Evolutionary conservation across 2,888 invertebrate genomes (phyloP).

Genomic region (Drosophila melanocephala): DNA sequence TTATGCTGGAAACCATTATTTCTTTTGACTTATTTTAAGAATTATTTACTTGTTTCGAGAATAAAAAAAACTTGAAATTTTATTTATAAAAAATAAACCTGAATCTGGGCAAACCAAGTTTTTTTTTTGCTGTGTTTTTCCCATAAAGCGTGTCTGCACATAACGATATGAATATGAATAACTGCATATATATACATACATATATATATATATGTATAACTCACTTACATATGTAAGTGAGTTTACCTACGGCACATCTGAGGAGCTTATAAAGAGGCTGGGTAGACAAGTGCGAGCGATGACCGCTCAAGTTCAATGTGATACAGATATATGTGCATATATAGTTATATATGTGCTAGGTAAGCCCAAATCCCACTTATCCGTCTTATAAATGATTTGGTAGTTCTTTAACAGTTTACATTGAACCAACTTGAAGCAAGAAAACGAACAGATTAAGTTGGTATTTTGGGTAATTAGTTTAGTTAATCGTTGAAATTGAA

Average conservation of each 20-base stretch:
- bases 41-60: neutral
- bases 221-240: neutral
- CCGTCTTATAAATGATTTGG: neutral
- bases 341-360: neutral
- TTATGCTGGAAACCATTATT: neutral
- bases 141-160: neutral
- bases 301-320: conserved; percentile 52
- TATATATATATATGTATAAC: neutral
- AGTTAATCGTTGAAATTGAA: neutral
- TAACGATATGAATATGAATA: neutral
- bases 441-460: neutral
- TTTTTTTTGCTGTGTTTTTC: neutral
- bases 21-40: neutral
- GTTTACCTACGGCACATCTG: neutral
- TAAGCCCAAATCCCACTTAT: neutral
- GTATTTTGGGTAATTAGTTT: neutral
- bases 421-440: too few relatives aligned
- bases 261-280: conserved; percentile 4
- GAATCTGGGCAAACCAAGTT: neutral
- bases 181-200: neutral
- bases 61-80: neutral
- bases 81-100: neutral
- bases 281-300: conserved; percentile 8
- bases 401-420: too few relatives aligned
- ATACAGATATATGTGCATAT: neutral